Base-by-base conservation (phyloP, 2,113 vertebrate genomes). In the Craseonycteris thonglongyai region DNA sequence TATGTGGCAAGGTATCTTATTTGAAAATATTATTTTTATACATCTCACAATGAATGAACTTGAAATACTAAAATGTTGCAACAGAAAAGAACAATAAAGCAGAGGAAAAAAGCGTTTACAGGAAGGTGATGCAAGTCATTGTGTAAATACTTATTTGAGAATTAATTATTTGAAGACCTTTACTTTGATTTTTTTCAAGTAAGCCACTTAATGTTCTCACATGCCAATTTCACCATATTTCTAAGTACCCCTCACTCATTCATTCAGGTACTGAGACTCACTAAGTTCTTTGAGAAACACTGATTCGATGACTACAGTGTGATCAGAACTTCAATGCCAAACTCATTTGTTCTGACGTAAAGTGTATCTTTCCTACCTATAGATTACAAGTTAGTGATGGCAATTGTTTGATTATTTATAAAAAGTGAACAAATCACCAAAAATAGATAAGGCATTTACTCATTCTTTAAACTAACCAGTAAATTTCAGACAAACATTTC, bases 11-110 rank as follows among this genome's bases (percentile, higher is more conserved):
- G 8, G 26, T 22, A 72, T 35, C 76, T 93, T 81, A 88, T 63
- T 94, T 78, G 54, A 87, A 91, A 93, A 79, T 87, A 65, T 6
- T 80, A 76, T 71, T 75, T 86, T 90, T 81, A 81, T 6, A 47
- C 11, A 49, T 72, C 30, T 94, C 6, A 58, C 54, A 84, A 93
- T 40, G 78, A 61, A 71, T 72, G 18, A 75, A 80, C 24, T 91
- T 95, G 13, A 88, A 79, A 42, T 78, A 85, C 63, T 74, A 9
- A 65, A 68, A 86, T 35, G 38, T 72, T 80, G 78, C 33, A 68
- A 35, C 47, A 61, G 28, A 49, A 89, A 91, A 95, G 8, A 71
- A 96, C 87, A 80, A 61, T 49, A 71, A 51, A 76, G 65, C 58
- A 33, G 40, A 40, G 22, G 26, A 35, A 30, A 33, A n/a, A 40